These are phyloP conservation scores for Tokudaia tokunoshimensis DNA, from an alignment of 2,797 vertebrate species.

Conservation along the genomic window DNA sequence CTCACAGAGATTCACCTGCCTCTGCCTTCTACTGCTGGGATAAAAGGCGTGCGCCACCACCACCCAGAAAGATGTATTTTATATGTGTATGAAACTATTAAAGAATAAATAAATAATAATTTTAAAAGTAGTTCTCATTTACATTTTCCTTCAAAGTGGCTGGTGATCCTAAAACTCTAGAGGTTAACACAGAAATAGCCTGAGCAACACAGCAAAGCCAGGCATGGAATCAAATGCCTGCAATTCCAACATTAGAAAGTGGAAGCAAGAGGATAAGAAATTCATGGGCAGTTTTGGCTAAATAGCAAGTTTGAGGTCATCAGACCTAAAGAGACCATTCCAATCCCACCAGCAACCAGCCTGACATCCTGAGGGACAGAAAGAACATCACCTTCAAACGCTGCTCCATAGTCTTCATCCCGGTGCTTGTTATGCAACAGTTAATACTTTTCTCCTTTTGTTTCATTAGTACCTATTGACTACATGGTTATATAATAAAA, in stretches of 20 bases:
- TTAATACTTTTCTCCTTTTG: background rate
- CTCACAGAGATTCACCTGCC: background rate
- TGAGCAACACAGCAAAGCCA: background rate
- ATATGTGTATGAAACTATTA: background rate
- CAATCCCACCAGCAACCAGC: background rate
- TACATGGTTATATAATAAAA: constrained; percentile 31
- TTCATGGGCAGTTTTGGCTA: background rate
- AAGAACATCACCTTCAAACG: background rate
- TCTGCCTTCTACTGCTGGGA: background rate
- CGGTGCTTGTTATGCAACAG: background rate
- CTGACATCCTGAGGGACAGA: background rate
- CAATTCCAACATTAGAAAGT: background rate
- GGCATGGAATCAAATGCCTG: background rate
- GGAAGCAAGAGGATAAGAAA: background rate
- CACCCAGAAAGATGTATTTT: background rate
- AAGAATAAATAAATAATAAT: background rate
- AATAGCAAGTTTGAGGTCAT: background rate
- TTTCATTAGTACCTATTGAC: constrained; percentile 43
- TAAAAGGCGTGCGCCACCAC: background rate
- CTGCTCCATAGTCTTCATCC: background rate
- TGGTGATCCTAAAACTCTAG: background rate
- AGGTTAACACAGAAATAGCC: background rate
- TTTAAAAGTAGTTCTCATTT: background rate
- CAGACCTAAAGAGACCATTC: background rate
- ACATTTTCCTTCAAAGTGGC: constrained; percentile 54